Base-by-base conservation (phyloP, 2,888 invertebrate species). In the Himalopsyche tibetana region DNA sequence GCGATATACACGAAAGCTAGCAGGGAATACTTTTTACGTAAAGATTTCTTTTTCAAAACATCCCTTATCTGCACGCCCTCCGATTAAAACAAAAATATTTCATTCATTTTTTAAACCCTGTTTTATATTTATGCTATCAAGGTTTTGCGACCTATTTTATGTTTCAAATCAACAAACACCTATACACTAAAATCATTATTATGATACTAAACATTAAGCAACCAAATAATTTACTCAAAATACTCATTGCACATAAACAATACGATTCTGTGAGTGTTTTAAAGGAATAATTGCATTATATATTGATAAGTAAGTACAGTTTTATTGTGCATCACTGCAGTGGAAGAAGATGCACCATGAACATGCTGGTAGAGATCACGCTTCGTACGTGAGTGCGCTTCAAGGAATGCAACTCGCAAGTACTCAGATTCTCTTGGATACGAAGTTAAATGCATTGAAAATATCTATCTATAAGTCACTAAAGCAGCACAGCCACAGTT, bases 361-460 rank as follows among this genome's bases (percentile, higher is more conserved):
- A 19, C 63, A 63, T 63, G 28, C 19, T 63, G 63, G 63, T 19
- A 63, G 63, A 63, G 63, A 63, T 63, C 63, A 63, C 63, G 63
- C 63, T 63, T 63, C 19, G 63, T 63, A 63, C 63, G 63, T 63
- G 63, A 63, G n/a, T 63, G 63, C 63, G 63, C 63, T 63, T 63
- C 63, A 63, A 63, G 63, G 63, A 63, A 63, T 63, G 63, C 63
- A 63, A 63, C 63, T 63, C 63, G 63, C 8, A 28, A 19, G 63
- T 63, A 63, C 63, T 63, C 2, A 28, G 63, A 63, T 63, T 51
- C 63, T 19, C 63, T 19, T 28, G 63, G 5, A 63, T 63, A 63
- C 63, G n/a, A 19, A 28, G 4, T 15, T 63, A 19, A 63, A 63
- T 63, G 63, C 63, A 63, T 63, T 5, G 63, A 15, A 63, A 19